Evolutionary conservation across 2,797 vertebrate genomes (phyloP).

Genomic region (Phylloscopus collybita): DNA sequence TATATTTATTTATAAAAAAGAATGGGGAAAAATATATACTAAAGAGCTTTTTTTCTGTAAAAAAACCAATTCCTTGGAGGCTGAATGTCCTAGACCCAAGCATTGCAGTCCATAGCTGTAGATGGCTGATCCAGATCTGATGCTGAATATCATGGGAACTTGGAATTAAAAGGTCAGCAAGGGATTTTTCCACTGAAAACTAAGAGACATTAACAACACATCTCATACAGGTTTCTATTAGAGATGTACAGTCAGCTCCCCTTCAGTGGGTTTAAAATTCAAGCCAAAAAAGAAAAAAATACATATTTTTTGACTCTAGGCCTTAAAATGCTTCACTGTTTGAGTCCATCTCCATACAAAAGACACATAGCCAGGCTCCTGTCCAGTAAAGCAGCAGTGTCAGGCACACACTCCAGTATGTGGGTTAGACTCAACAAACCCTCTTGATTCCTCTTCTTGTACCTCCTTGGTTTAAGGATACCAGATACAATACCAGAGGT

Average conservation of each 20-base stretch:
- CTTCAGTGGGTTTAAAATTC: neutral
- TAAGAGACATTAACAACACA: neutral
- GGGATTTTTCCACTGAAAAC: neutral
- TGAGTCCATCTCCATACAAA: neutral
- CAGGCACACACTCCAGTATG: accelerated
- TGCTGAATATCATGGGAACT: neutral
- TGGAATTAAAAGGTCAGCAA: neutral
- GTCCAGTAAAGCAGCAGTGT: neutral
- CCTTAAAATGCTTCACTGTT: neutral
- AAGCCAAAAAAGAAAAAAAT: neutral
- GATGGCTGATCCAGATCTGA: neutral
- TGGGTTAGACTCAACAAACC: neutral
- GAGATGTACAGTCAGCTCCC: neutral
- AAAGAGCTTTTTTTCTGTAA: neutral
- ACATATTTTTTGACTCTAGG: neutral
- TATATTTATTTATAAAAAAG: constrained; percentile 29
- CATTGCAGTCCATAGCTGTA: neutral
- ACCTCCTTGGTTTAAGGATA: neutral
- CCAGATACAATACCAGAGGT: neutral
- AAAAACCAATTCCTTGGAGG: neutral
- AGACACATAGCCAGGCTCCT: neutral
- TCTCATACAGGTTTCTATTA: neutral
- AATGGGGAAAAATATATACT: neutral
- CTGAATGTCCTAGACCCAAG: neutral
- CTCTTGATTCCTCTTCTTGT: neutral